Percentiles rank a stretch among this genome's conserved stretches.
These are phyloP conservation scores for Mythimna loreyi DNA, from an alignment of 2,888 invertebrate species.

Conservation along the genomic window DNA sequence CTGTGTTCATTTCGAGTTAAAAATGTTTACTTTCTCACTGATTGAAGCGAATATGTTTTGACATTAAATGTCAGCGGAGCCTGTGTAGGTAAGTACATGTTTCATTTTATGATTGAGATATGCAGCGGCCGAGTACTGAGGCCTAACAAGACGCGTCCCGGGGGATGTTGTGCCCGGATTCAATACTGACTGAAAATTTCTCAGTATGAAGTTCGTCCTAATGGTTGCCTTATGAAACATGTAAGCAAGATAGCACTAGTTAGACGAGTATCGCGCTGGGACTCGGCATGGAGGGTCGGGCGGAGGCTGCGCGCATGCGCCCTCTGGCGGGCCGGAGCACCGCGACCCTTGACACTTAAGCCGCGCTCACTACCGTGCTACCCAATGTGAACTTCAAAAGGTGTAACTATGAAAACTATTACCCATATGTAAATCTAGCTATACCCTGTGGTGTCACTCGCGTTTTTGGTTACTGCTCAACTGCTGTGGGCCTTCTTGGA, in stretches of 20 bases:
- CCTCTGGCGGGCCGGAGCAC: conserved; percentile 1
- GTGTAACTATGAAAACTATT: conserved; percentile 1
- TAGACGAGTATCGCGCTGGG: conserved; percentile 45
- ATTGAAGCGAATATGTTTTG: conserved; percentile 37
- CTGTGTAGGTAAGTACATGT: conserved; percentile 37
- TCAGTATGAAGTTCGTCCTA: conserved; percentile 58
- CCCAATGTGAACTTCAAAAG: conserved; percentile 7
- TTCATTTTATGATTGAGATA: conserved; percentile 48
- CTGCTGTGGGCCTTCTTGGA: too few relatives aligned
- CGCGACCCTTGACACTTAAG: conserved; percentile 28
- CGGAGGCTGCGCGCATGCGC: conserved; percentile 85
- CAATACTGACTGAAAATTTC: conserved; percentile 53
- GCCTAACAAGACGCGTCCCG: conserved; percentile 51
- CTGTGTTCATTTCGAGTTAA: conserved; percentile 36
- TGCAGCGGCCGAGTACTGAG: conserved; percentile 29
- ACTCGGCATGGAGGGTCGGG: conserved; percentile 58
- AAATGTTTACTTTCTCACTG: conserved; percentile 42
- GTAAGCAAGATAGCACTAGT: conserved; percentile 63
- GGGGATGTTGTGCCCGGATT: conserved; percentile 51
- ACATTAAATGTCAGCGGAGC: conserved; percentile 26
- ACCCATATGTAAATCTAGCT: neutral
- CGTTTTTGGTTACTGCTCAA: too few relatives aligned
- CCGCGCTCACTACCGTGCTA: conserved; percentile 8
- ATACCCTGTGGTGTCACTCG: too few relatives aligned
- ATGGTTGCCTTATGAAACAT: conserved; percentile 49